Evolutionary conservation across 2,113 vertebrate species (phyloP).

Genomic region (Hippocampus comes): DNA sequence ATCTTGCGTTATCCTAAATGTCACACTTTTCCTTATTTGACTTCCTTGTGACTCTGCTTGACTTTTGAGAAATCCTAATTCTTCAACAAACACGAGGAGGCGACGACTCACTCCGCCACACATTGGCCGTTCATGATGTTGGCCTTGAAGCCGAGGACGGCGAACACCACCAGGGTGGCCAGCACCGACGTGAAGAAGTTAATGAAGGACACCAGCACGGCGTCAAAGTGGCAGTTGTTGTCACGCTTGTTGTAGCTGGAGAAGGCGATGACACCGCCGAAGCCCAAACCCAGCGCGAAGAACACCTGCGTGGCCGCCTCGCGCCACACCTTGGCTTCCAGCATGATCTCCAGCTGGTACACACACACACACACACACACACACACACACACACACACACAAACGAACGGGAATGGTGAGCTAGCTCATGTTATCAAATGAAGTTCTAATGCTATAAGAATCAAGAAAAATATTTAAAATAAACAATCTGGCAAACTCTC

Average conservation of each 20-base stretch:
- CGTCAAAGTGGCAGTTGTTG: conserved; percentile 99
- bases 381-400: not conserved
- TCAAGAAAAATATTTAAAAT: too few relatives aligned
- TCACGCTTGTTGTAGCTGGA: conserved; percentile 99
- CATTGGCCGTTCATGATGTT: conserved; percentile 91
- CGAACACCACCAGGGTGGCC: conserved; percentile 97
- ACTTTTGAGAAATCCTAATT: not conserved
- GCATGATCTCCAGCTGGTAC: conserved; percentile 90
- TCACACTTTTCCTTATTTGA: not conserved
- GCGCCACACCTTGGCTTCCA: conserved; percentile 93
- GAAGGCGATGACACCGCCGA: conserved; percentile 97
- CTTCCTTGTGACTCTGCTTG: not conserved
- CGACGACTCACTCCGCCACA: conserved; percentile 70
- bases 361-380: not conserved
- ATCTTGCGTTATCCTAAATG: too few relatives aligned
- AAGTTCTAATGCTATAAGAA: not conserved
- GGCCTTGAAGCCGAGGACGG: conserved; percentile 97
- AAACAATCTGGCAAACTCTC: too few relatives aligned
- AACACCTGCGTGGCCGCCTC: conserved; percentile 98
- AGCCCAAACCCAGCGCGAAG: conserved; percentile 95
- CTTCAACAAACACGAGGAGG: too few relatives aligned
- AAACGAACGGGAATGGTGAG: not conserved
- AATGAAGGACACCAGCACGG: conserved; percentile 93
- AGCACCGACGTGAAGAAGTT: conserved; percentile 98
- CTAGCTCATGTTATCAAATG: not conserved